phyloP scores from a whole-genome alignment of 2,797 vertebrate genomes.

The Furcifer pardalis region DNA sequence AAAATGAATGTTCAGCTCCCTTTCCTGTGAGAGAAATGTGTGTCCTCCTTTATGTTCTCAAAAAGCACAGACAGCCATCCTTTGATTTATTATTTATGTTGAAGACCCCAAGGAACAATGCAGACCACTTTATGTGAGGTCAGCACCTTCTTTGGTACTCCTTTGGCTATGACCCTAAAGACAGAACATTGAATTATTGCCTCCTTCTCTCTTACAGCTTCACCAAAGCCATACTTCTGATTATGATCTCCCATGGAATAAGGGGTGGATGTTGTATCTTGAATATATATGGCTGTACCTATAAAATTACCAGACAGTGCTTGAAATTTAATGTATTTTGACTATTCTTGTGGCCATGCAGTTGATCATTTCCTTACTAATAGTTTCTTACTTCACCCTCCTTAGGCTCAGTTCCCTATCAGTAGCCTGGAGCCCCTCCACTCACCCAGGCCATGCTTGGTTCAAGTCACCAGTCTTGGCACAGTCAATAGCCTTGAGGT shows the following conservation, averaged over 20 bases:
- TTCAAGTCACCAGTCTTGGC: too few species aligned
- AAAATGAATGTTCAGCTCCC: neutral
- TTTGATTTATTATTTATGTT: constrained; percentile 22
- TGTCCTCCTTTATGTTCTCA: neutral
- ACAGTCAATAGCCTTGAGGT: too few species aligned
- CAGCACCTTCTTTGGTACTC: neutral
- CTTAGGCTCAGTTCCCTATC: too few species aligned
- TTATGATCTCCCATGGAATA: neutral
- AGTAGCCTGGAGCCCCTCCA: too few species aligned
- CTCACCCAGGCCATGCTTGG: too few species aligned
- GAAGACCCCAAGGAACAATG: neutral
- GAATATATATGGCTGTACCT: neutral
- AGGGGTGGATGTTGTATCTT: neutral
- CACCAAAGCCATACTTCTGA: neutral
- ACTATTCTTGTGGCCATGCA: neutral
- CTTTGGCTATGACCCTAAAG: neutral
- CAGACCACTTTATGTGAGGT: constrained; percentile 1
- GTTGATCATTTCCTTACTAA: neutral
- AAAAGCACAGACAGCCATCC: neutral
- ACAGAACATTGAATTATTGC: neutral
- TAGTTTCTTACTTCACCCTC: too few species aligned
- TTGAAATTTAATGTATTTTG: neutral
- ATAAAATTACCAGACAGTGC: neutral
- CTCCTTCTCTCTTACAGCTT: neutral
- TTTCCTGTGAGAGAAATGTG: neutral